Conservation (phyloP, 2,113 vertebrate genomes). For the Crotalus tigris region DNA sequence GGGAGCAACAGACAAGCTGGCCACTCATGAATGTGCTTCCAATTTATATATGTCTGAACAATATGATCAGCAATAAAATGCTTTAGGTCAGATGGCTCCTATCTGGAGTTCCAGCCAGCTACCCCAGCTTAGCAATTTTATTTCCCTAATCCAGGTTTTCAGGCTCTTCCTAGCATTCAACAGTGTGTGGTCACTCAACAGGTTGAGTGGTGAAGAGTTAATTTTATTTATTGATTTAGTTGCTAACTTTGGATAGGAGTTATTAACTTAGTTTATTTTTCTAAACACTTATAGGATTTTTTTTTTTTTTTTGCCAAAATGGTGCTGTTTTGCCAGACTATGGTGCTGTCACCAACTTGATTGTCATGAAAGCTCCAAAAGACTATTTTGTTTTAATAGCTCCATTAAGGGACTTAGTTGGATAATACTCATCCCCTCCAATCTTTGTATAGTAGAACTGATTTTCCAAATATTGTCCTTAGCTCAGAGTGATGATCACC, state of each 20-base stretch:
- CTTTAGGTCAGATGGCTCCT: not conserved
- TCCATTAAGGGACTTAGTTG: not conserved
- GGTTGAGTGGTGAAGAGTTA: not conserved
- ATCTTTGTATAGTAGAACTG: not conserved
- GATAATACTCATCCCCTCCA: not conserved
- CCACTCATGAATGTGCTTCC: not conserved
- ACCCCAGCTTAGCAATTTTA: not conserved
- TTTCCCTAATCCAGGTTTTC: not conserved
- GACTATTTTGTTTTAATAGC: not conserved
- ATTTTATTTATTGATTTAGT: not conserved
- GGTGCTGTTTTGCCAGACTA: not conserved
- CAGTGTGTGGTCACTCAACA: not conserved
- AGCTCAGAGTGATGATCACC: not conserved
- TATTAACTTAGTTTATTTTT: not conserved
- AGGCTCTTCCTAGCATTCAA: not conserved
- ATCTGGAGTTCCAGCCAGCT: not conserved
- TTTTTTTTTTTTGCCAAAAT: not conserved
- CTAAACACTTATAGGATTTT: not conserved
- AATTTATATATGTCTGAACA: not conserved
- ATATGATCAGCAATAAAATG: not conserved
- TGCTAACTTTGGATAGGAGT: not conserved
- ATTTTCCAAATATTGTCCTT: not conserved
- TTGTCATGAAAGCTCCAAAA: not conserved
- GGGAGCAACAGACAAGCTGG: not conserved
- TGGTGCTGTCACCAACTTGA: not conserved